phyloP scores from a whole-genome alignment of 2,113 vertebrate species.

The Atherinomorus stipes region DNA sequence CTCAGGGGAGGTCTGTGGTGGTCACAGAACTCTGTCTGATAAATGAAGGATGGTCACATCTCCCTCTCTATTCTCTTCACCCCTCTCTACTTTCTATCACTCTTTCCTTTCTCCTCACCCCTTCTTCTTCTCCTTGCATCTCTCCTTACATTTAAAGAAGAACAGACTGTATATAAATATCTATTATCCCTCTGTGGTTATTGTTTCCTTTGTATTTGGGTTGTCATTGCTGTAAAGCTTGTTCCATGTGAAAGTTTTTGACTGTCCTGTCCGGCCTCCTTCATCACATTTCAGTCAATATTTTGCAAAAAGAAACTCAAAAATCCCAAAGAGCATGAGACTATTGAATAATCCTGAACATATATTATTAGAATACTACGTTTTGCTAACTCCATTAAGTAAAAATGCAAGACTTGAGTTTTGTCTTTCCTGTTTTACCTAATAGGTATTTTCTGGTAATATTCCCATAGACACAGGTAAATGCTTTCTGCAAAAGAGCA shows the following conservation, averaged over 20 bases:
- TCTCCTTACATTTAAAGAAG: too few relatives aligned
- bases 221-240: too few relatives aligned
- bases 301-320: background rate
- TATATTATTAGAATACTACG: too few relatives aligned
- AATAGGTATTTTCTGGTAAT: too few relatives aligned
- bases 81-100: conserved; percentile 2
- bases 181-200: too few relatives aligned
- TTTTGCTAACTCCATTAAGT: too few relatives aligned
- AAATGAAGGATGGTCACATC: conserved; percentile 46
- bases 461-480: background rate
- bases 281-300: background rate
- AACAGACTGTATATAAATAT: too few relatives aligned
- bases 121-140: background rate
- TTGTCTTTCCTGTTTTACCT: too few relatives aligned
- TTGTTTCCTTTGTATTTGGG: too few relatives aligned
- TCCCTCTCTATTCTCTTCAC: conserved; percentile 16
- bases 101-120: background rate
- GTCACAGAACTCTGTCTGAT: conserved; percentile 27
- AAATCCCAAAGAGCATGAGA: background rate
- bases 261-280: conserved; percentile 2
- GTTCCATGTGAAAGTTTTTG: too few relatives aligned
- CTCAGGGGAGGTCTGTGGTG: conserved; percentile 44
- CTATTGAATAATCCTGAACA: too few relatives aligned
- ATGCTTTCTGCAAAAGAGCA: background rate
- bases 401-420: too few relatives aligned